Evolutionary conservation across 2,888 invertebrate genomes (phyloP), one percentile per base, ranked within the genome.

Genomic region (Mythimna loreyi): DNA sequence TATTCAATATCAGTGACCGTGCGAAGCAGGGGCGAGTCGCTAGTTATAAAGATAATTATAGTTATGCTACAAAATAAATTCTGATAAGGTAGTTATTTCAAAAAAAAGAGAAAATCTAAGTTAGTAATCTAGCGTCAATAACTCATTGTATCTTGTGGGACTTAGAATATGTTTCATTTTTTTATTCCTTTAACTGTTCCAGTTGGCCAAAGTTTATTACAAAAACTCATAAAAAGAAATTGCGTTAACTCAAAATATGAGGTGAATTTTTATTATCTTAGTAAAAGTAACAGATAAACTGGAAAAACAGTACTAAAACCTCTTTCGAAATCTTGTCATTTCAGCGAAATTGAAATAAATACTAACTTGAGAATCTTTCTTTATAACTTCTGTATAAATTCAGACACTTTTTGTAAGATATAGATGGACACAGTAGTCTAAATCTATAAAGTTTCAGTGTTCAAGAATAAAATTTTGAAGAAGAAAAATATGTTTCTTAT

Each of bases 261-360:
- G 23, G 50, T 47, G 76, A 52, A 58, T 67, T 72, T 72, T 72
- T 28, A 72, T 57, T 2, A 75, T 36, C 45, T 56, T 75, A 5
- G 28, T 5, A 11, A 57, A 52, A 52, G 36, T 50, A 57, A 2
- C 21, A 16, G 7, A 30, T 21, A 45, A 40, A 67, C 28, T 55
- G 21, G 21, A 4, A 19, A 19, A 56, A 67, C 13, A 50, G 33
- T 19, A 52, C 33, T 67, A 52, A 75, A 58, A 68, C 19, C 13
- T 57, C 8, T 68, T 57, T 13, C 2, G 28, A 55, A 53, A 8
- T 25, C 36, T 25, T 52, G n/a, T 43, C 13, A 52, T 68, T 30
- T 23, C 30, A 40, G 40, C 16, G 6, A 40, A 40, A 40, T 16
- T 66, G 4, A 40, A 43, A 30, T 58, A 76, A 68, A 47, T 7